Percentiles rank a stretch among this genome's conserved stretches.
phyloP scores from a whole-genome alignment of 2,888 invertebrate species.

The Prenolepis imparis region DNA sequence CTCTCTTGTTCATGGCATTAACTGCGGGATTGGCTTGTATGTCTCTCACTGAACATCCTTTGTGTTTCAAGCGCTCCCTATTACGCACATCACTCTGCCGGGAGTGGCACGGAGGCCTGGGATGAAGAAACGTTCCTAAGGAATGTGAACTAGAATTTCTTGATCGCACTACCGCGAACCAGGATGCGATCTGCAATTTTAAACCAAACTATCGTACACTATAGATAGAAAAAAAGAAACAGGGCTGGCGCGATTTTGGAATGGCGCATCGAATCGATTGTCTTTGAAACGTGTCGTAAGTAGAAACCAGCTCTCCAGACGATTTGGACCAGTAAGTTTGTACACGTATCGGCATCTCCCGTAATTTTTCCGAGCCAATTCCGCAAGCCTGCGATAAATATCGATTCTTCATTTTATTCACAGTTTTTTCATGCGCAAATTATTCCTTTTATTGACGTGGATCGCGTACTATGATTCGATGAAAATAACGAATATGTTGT shows the following conservation, averaged over 20 bases:
- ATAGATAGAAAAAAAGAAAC: constrained; percentile 71
- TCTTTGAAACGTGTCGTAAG: constrained; percentile 78
- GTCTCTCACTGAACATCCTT: constrained; percentile 77
- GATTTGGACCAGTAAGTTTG: constrained; percentile 75
- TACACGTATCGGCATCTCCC: constrained; percentile 59
- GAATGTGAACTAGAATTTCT: constrained; percentile 79
- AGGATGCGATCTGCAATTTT: constrained; percentile 78
- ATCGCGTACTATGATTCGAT: constrained; percentile 32
- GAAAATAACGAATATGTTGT: neutral
- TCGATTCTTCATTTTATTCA: constrained; percentile 12
- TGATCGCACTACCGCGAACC: constrained; percentile 78
- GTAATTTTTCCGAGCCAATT: constrained; percentile 66
- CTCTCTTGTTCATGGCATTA: constrained; percentile 81
- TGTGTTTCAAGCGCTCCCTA: constrained; percentile 79
- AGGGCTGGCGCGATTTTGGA: constrained; percentile 77
- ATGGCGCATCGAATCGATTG: constrained; percentile 73
- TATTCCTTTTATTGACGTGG: constrained; percentile 1
- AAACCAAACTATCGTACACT: constrained; percentile 75
- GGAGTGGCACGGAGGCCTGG: constrained; percentile 80
- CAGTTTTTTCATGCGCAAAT: constrained; percentile 1
- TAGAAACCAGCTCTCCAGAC: constrained; percentile 77
- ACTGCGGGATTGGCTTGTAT: constrained; percentile 78
- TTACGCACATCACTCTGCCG: constrained; percentile 79
- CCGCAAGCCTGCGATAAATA: constrained; percentile 51
- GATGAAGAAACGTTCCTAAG: constrained; percentile 79